Evolutionary conservation across 2,888 invertebrate genomes (phyloP), one percentile per base, ranked within the genome.

Genomic region (Byasa hedistus): DNA sequence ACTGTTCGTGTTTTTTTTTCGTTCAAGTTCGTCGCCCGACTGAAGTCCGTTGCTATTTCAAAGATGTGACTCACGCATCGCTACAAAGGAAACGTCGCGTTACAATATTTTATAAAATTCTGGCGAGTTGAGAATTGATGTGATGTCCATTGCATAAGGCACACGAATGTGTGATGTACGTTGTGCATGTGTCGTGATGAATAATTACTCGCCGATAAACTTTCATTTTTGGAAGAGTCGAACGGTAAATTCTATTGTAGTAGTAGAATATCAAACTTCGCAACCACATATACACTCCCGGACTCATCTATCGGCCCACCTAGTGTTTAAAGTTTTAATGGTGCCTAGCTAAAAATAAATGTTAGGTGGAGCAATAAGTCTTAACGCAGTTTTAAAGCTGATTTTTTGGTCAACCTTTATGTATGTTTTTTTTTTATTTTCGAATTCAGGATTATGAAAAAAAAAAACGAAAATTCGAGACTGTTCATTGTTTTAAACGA

Each of bases 21-120:
- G 56, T 24, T 69, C 65, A 69, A 72, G 77, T 72, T 74, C 76
- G 68, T 69, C 72, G 76, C 61, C 73, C 76, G 69, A 55, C 58
- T 64, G 69, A 65, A 65, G 63, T 64, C 51, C 57, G 69, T 65
- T 69, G 69, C 74, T 76, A 76, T 76, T 76, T 75, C 68, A 61
- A 76, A 71, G 65, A 63, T 65, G 68, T 76, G 76, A 76, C 69
- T 76, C 76, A 75, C 64, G 54, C 68, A 63, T 63, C 44, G 54
- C 59, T 65, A 68, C 68, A 72, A 71, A 70, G 72, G 71, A 69
- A 65, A 63, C 55, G 69, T 64, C 54, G 23, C 63, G 39, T 68
- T 68, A 60, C 69, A 69, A 70, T 56, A 57, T 69, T 66, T 64
- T 65, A 66, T 69, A 64, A 58, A 64, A 68, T 27, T 55, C 61